Conservation (phyloP, 2,797 vertebrate genomes). For the Menidia menidia region DNA sequence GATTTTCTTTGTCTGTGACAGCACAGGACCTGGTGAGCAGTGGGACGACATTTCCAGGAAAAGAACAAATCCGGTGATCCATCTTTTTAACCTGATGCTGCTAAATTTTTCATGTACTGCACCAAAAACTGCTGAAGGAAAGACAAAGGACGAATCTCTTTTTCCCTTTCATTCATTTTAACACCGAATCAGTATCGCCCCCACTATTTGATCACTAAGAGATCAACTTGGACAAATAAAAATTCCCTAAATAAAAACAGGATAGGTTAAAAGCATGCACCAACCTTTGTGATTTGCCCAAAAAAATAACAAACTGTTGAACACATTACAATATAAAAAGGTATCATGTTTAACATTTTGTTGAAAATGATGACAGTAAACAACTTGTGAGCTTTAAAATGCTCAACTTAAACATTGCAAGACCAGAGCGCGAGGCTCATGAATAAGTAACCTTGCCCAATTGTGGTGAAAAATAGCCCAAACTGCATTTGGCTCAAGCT, state of each 20-base stretch:
- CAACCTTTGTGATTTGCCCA: not conserved
- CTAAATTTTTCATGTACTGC: constrained; percentile 62
- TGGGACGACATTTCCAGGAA: constrained; percentile 57
- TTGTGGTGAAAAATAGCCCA: constrained; percentile 25
- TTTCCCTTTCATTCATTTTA: not conserved
- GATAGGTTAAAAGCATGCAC: too few species aligned
- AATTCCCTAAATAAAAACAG: not conserved
- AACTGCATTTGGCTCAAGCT: constrained; percentile 18
- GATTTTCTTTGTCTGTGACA: constrained; percentile 64
- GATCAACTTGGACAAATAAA: not conserved
- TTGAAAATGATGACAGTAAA: constrained; percentile 18
- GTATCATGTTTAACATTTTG: not conserved
- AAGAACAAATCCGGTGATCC: constrained; percentile 19
- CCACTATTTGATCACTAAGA: not conserved
- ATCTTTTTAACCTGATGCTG: constrained; percentile 57
- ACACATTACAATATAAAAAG: too few species aligned
- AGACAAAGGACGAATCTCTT: not conserved
- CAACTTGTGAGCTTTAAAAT: constrained; percentile 6
- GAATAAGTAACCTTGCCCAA: constrained; percentile 57
- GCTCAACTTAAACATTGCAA: constrained; percentile 39
- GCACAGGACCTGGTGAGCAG: constrained; percentile 18
- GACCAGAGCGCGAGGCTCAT: constrained; percentile 39
- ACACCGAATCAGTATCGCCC: too few species aligned
- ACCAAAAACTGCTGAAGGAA: not conserved
- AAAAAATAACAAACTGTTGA: not conserved